Evolutionary conservation across 2,797 vertebrate genomes (phyloP).

Genomic region (Luscinia luscinia): DNA sequence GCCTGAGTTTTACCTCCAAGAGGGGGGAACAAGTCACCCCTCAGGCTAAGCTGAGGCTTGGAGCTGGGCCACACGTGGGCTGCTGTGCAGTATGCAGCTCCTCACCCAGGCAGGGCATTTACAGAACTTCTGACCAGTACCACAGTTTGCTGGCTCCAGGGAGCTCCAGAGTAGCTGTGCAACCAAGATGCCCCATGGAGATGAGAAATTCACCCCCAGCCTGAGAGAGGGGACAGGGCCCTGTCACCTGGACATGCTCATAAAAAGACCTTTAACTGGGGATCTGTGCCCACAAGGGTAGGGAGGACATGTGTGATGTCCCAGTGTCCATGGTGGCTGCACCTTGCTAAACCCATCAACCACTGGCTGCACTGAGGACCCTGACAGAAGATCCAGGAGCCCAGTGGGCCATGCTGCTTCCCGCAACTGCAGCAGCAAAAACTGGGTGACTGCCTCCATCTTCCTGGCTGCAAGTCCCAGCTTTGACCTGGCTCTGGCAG

Average conservation of each 20-base stretch:
- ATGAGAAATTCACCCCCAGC: not conserved
- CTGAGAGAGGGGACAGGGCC: rapidly evolving
- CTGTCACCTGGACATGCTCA: not conserved
- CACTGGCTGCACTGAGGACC: not conserved
- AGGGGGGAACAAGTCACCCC: not conserved
- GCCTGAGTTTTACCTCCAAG: not conserved
- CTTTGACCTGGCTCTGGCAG: slow-evolving; percentile 31
- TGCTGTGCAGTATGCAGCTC: not conserved
- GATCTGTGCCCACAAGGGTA: not conserved
- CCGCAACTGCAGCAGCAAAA: not conserved
- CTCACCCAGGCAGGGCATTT: not conserved
- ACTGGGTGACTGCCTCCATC: not conserved
- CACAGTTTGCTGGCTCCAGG: not conserved
- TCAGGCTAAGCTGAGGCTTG: not conserved
- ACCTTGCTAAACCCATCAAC: not conserved
- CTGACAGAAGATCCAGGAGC: not conserved
- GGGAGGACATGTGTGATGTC: not conserved
- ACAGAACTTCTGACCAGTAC: not conserved
- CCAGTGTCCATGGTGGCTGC: not conserved
- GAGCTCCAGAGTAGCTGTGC: not conserved
- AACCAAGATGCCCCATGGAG: not conserved
- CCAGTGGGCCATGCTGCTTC: rapidly evolving
- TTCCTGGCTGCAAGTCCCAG: not conserved
- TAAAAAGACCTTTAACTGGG: not conserved
- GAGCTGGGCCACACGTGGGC: rapidly evolving